A percentile compares a stretch with the other conserved stretches of the same genome.
phyloP scores from a whole-genome alignment of 92 coral and sea anemone species.

The Virgularia gustaviana region DNA sequence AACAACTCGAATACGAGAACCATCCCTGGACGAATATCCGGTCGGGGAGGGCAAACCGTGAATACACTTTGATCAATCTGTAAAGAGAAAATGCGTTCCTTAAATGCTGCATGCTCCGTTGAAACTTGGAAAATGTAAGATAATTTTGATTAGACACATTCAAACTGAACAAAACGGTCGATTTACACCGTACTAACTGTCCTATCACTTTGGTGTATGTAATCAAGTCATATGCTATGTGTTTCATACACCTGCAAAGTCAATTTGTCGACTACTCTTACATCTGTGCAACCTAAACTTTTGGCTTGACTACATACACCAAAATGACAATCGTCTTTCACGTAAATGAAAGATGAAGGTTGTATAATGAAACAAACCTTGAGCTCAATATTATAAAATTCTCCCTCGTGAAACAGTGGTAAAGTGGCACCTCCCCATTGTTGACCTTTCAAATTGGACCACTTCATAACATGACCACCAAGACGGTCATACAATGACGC shows the following conservation, averaged over 20 bases:
- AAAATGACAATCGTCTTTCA: no score
- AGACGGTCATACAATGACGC: constrained; percentile 96
- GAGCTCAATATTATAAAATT: constrained; percentile 85
- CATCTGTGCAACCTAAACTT: no score
- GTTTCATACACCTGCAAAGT: no score
- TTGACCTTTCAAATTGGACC: constrained; percentile 98
- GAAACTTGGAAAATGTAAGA: no score
- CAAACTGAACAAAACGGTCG: no score
- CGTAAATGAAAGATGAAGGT: neutral
- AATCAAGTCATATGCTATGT: no score
- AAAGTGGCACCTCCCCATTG: constrained; percentile 99
- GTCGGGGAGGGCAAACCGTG: constrained; percentile 96
- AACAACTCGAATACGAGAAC: constrained; percentile 89
- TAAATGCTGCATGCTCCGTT: no score
- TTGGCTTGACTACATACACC: no score
- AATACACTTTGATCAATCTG: constrained; percentile 99
- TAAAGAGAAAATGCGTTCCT: constrained; percentile 1
- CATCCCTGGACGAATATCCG: constrained; percentile 98
- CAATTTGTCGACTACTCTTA: no score
- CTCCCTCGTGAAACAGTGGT: constrained; percentile 96
- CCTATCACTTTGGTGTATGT: no score
- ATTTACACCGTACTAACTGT: no score
- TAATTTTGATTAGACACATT: no score
- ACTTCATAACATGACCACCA: constrained; percentile 95
- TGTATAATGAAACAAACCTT: constrained; percentile 54